Evolutionary conservation across 2,888 invertebrate genomes (phyloP), one percentile per base, ranked within the genome.

Genomic region (Leucophora obtusa): DNA sequence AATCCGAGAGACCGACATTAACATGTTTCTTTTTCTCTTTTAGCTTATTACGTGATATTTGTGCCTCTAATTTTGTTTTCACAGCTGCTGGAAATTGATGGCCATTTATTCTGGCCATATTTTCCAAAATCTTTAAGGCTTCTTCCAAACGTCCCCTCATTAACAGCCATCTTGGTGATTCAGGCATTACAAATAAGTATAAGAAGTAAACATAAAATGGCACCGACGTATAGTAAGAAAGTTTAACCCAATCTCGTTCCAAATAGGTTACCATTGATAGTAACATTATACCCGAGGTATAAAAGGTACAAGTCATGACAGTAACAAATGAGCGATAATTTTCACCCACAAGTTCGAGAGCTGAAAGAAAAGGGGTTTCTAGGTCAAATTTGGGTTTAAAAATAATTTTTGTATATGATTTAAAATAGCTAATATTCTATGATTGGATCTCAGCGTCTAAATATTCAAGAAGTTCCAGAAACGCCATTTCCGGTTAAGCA

Each of bases 281-380:
- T 87, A 97, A 91, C 90, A 97, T 94, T 82, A 97, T 92, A 2
- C 97, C 97, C 83, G 96, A 92, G 0, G 97, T 97, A 89, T 97
- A 97, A 89, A 97, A 97, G 71, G 96, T 93, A 85, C 97, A 97
- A 0, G 97, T 97, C 94, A 97, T 94, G 7, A 97, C 96, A 0
- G 97, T 97, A 0, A 97, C 96, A 90, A 97, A 97, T 0, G 97
- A 97, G 84, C 97, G 93, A 89, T 97, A 97, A 86, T 95, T 96
- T 17, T 97, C 96, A 4, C 97, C 97, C 21, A 97, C 97, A 77
- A 97, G 90, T 91, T 98, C 98, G 84, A 97, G 91, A 77, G 97
- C 97, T 97, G 88, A 83, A 92, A 92, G 70, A 82, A 33, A 28
- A 60, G 21, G 7, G 3, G 3, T 28, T 28, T 28, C 21, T 4